A percentile compares a stretch with the other conserved stretches of the same genome.
Conservation (phyloP, 2,888 invertebrate genomes). For the Andrena flavipes region DNA sequence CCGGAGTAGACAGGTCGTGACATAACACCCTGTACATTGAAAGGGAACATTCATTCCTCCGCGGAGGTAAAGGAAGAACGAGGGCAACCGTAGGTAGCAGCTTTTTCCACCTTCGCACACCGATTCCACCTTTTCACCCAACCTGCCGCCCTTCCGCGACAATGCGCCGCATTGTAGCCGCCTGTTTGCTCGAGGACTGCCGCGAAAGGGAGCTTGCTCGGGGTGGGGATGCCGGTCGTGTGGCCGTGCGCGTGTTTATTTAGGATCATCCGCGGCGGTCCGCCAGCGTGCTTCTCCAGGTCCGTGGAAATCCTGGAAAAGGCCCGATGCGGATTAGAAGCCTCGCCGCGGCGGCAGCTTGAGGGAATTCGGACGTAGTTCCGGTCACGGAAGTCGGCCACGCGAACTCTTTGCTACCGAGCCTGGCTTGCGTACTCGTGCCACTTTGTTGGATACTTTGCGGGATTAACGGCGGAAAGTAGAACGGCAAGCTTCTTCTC, state of each 20-base stretch:
- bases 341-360: conserved; percentile 7
- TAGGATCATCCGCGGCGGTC: conserved; percentile 80
- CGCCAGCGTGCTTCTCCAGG: conserved; percentile 71
- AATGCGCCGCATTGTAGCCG: conserved; percentile 75
- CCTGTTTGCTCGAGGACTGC: conserved; percentile 77
- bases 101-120: conserved; percentile 74
- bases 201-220: conserved; percentile 18
- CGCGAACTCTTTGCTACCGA: not conserved
- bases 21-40: conserved; percentile 74
- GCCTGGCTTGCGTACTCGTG: not conserved
- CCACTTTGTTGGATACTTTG: not conserved
- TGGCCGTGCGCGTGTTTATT: conserved; percentile 82
- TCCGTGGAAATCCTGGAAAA: conserved; percentile 67
- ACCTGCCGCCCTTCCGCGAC: conserved; percentile 68
- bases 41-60: conserved; percentile 50
- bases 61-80: conserved; percentile 37
- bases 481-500: not conserved
- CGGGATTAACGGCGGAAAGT: not conserved
- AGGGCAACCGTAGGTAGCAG: conserved; percentile 70
- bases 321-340: conserved; percentile 66
- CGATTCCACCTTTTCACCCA: conserved; percentile 72
- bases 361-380: conserved; percentile 34
- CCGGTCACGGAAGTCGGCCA: conserved; percentile 40
- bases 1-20: conserved; percentile 71
- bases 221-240: conserved; percentile 80